Base-by-base conservation (phyloP, 2,113 vertebrate genomes). In the Steatornis caripensis region DNA sequence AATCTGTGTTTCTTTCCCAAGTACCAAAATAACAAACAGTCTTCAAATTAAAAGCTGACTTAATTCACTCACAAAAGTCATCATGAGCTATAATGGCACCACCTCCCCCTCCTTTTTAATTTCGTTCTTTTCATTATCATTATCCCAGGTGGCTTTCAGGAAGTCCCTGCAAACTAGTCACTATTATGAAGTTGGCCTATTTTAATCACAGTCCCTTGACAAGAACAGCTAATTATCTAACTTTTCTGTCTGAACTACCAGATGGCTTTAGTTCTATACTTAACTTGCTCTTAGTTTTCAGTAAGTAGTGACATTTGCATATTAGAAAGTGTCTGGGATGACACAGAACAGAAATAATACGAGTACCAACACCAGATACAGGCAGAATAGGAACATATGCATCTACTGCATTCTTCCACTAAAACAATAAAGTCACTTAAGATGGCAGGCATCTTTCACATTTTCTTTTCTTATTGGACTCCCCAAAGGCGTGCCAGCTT, bases 191-290 rank as follows among this genome's bases (percentile, higher is more conserved):
- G 75, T 77, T 96, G 92, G 90, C 92, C 92, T 96, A 96, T 96
- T 97, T 97, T 96, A 96, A 96, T 96, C 90, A 85, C 49, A 90
- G 75, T 96, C 96, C 92, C 96, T 90, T 95, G 95, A 96, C 92
- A 91, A 93, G 90, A 95, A 29, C 87, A 96, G 82, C 84, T 96
- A 97, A 97, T 97, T 96, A 97, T 77, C 95, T 90, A 91, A 94
- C 90, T 95, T 94, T 87, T 61, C 49, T 62, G 62, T 80, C 58
- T 96, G 62, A 96, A 88, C 84, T 94, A 96, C 84, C 93, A 95
- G 85, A 94, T 96, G 95, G 89, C 54, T 87, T 66, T 76, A 85
- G 70, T 65, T 91, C 93, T 95, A 92, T 55, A 87, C 84, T 85
- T 95, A 93, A 91, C 74, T 93, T 17, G 24, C 58, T 87, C 89